A percentile compares a stretch with the other conserved stretches of the same genome.
phyloP scores from a whole-genome alignment of 2,113 vertebrate species.

The Benitochromis conjunctus region DNA sequence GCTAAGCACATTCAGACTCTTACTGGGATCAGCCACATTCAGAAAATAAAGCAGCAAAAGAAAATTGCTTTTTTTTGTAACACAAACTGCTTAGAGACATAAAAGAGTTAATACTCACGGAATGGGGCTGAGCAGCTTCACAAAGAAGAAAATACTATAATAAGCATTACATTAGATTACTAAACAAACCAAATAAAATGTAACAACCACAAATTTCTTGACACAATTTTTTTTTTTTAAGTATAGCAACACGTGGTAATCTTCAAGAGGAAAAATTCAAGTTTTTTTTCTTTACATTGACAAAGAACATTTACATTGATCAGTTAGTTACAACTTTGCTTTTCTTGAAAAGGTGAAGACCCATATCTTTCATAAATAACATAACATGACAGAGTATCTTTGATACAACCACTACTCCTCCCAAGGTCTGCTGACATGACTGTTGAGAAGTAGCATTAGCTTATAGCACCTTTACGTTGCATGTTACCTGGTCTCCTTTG shows the following conservation, averaged over 20 bases:
- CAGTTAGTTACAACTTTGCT: slow-evolving; percentile 32
- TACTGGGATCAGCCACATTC: neutral
- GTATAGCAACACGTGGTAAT: slow-evolving; percentile 29
- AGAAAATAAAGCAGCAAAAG: neutral
- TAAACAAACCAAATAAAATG: slow-evolving; percentile 32
- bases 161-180: slow-evolving; percentile 20
- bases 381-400: neutral
- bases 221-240: slow-evolving; percentile 28
- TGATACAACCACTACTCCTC: neutral
- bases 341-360: neutral
- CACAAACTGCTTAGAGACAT: neutral
- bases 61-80: neutral
- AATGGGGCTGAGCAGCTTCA: slow-evolving; percentile 13
- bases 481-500: neutral
- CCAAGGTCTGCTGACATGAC: neutral
- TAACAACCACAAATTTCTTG: slow-evolving; percentile 28
- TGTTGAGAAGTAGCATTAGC: neutral
- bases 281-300: slow-evolving; percentile 34
- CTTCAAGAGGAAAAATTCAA: slow-evolving; percentile 15
- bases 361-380: neutral
- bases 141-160: slow-evolving; percentile 20
- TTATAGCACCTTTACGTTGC: neutral
- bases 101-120: slow-evolving; percentile 26
- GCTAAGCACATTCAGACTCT: slow-evolving; percentile 16
- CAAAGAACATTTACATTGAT: slow-evolving; percentile 42